Evolutionary conservation across 1,140 invertebrate species (phyloP).

Genomic region (Capitella teleta): DNA sequence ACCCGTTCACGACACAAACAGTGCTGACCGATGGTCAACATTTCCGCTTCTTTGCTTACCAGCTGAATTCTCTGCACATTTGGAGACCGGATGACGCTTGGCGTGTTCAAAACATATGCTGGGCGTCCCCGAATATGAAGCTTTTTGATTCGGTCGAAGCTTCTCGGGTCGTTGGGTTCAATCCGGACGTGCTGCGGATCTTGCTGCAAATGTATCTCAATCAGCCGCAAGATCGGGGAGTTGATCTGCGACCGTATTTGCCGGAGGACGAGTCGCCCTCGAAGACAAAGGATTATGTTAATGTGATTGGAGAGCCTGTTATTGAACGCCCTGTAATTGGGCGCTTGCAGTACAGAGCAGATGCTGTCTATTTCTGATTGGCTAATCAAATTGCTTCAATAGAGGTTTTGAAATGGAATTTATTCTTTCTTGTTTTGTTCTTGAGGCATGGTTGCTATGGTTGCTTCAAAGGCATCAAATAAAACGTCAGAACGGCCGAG

Average conservation of each 20-base stretch:
- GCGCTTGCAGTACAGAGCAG: slow-evolving; percentile 7
- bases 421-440: no score
- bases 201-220: slow-evolving; percentile 67
- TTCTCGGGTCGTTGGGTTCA: slow-evolving; percentile 59
- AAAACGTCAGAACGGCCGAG: no score
- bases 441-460: no score
- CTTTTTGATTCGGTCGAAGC: slow-evolving; percentile 64
- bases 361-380: slow-evolving; percentile 14
- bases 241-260: slow-evolving; percentile 64
- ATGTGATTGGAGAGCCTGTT: slow-evolving; percentile 10
- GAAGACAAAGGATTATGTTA: slow-evolving; percentile 4
- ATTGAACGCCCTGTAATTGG: slow-evolving; percentile 1
- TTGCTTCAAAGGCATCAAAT: no score
- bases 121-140: slow-evolving; percentile 56
- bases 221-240: slow-evolving; percentile 49
- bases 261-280: slow-evolving; percentile 43
- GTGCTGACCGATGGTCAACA: slow-evolving; percentile 70
- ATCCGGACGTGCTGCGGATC: slow-evolving; percentile 63
- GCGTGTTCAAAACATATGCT: slow-evolving; percentile 65
- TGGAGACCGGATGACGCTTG: slow-evolving; percentile 52
- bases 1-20: slow-evolving; percentile 73
- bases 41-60: slow-evolving; percentile 75
- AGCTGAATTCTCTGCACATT: slow-evolving; percentile 70
- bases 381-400: no score
- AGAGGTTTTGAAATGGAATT: no score